Percentiles rank a stretch among this genome's conserved stretches.
These are phyloP conservation scores for Grallaria varia DNA, from an alignment of 2,113 vertebrate species.

Conservation along the genomic window DNA sequence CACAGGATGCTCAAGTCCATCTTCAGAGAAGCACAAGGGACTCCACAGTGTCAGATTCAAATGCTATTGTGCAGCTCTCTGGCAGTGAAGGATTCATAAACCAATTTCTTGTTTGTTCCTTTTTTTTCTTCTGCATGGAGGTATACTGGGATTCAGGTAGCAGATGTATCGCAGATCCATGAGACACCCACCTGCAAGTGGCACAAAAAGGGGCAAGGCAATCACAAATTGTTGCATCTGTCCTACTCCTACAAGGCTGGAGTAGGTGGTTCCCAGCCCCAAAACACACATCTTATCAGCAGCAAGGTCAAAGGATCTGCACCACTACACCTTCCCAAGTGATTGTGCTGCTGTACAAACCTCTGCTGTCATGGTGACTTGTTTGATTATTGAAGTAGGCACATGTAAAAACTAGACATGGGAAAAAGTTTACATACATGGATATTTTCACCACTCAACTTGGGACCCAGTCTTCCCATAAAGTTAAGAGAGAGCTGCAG, in stretches of 20 bases:
- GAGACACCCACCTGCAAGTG: neutral
- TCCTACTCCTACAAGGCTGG: neutral
- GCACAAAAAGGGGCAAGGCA: neutral
- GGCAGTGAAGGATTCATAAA: neutral
- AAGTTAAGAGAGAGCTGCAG: neutral
- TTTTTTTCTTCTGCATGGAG: neutral
- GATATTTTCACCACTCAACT: neutral
- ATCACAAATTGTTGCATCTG: neutral
- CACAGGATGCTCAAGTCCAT: neutral
- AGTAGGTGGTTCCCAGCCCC: neutral
- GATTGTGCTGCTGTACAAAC: neutral
- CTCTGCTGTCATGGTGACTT: neutral
- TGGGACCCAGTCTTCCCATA: neutral
- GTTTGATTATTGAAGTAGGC: neutral
- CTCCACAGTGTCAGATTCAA: neutral
- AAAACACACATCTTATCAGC: neutral
- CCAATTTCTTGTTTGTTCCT: fast-evolving
- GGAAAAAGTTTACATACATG: too few species aligned
- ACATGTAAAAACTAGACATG: neutral
- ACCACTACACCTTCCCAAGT: neutral
- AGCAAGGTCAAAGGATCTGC: neutral
- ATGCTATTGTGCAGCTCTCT: neutral
- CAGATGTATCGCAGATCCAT: fast-evolving
- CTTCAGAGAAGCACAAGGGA: neutral
- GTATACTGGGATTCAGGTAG: neutral